Percentiles rank a stretch among this genome's conserved stretches.
Conservation (phyloP, 2,888 invertebrate genomes). For the Acleris holmiana region DNA sequence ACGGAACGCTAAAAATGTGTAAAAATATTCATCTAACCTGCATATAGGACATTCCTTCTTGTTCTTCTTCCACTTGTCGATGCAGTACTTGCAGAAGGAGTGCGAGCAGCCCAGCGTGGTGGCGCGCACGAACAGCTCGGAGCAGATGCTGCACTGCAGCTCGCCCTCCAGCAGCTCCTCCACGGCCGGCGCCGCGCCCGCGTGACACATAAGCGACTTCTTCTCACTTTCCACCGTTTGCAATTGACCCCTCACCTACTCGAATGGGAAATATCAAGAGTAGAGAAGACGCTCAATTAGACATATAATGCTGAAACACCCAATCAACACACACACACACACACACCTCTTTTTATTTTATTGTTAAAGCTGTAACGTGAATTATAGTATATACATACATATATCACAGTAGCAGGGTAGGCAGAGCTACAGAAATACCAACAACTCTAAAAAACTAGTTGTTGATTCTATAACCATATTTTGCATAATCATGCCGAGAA, state of each 20-base stretch:
- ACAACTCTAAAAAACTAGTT: too few relatives aligned
- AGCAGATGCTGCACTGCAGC: constrained; percentile 87
- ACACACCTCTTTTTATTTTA: too few relatives aligned
- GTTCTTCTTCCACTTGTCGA: constrained; percentile 84
- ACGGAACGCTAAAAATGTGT: too few relatives aligned
- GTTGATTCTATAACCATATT: too few relatives aligned
- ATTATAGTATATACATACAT: too few relatives aligned
- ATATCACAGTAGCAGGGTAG: too few relatives aligned
- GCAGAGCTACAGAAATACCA: too few relatives aligned
- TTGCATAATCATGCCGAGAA: too few relatives aligned
- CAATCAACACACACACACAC: too few relatives aligned
- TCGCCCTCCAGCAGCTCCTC: constrained; percentile 86
- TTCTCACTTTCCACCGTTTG: constrained; percentile 64
- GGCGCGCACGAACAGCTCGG: constrained; percentile 86
- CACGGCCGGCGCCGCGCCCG: constrained; percentile 62
- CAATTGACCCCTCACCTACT: constrained; percentile 62
- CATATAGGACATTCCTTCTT: constrained; percentile 87
- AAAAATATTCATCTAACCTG: constrained; percentile 76
- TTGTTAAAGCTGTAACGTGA: too few relatives aligned
- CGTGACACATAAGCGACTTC: constrained; percentile 52
- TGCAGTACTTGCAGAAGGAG: constrained; percentile 86
- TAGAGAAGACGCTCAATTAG: too few relatives aligned
- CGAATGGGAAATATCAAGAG: constrained; percentile 23
- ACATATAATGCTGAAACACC: too few relatives aligned
- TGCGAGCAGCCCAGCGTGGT: constrained; percentile 87